Conservation (phyloP, 2,113 vertebrate species). For the Poicephalus meyeri region DNA sequence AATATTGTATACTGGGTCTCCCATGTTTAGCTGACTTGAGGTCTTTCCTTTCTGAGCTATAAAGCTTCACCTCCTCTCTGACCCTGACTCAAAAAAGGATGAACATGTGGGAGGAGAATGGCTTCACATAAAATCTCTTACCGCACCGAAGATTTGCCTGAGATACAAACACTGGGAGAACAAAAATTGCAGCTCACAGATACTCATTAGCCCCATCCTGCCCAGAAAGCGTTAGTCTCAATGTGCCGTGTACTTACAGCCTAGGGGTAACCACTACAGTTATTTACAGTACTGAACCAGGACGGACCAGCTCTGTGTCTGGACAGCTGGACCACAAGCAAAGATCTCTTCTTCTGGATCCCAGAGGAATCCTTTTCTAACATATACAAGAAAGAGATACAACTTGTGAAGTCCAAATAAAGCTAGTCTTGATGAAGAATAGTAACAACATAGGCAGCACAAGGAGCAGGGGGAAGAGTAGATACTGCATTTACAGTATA, state of each 20-base stretch:
- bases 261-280: background rate
- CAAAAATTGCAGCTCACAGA: background rate
- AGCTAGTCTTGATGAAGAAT: background rate
- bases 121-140: background rate
- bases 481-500: background rate
- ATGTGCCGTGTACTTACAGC: background rate
- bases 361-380: background rate
- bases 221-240: background rate
- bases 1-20: background rate
- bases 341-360: background rate
- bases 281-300: background rate
- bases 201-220: background rate
- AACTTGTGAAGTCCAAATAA: background rate
- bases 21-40: background rate
- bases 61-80: background rate
- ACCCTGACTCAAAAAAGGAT: background rate
- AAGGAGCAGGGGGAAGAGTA: background rate
- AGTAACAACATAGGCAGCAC: background rate
- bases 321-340: background rate
- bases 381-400: background rate
- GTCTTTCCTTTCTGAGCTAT: background rate
- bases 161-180: background rate
- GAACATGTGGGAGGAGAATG: background rate
- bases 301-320: background rate
- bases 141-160: background rate